Conservation (phyloP, 2,113 vertebrate genomes). For the Thamnophis sirtalis region DNA sequence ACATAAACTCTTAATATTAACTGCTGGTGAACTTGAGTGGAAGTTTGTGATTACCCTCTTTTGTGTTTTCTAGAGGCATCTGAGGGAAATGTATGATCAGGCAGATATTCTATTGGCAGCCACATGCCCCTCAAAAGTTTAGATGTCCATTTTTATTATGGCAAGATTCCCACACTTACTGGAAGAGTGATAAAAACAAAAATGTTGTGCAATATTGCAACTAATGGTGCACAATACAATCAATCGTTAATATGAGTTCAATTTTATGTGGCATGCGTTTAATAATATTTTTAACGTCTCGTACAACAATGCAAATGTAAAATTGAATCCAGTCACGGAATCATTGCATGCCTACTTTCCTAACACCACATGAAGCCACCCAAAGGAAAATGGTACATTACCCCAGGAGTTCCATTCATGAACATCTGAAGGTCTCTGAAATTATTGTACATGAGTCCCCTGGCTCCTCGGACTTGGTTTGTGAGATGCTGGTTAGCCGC, state of each 20-base stretch:
- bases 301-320: not conserved
- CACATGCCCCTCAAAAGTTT: not conserved
- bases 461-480: conserved; percentile 77
- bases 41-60: not conserved
- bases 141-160: not conserved
- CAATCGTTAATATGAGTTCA: not conserved
- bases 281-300: not conserved
- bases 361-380: not conserved
- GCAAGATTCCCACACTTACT: not conserved
- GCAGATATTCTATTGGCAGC: not conserved
- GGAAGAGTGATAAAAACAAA: not conserved
- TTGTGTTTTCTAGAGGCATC: not conserved
- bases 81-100: not conserved
- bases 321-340: not conserved
- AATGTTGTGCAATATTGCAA: not conserved
- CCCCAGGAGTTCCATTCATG: conserved; percentile 78
- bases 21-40: not conserved
- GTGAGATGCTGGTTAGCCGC: conserved; percentile 87
- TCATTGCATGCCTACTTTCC: not conserved
- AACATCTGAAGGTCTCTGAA: conserved; percentile 85
- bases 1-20: not conserved
- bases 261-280: not conserved
- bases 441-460: conserved; percentile 83
- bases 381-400: conserved; percentile 57
- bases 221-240: not conserved